Evolutionary conservation across 2,797 vertebrate species (phyloP), one percentile per base, ranked within the genome.

Genomic region (Silurus aristotelis): DNA sequence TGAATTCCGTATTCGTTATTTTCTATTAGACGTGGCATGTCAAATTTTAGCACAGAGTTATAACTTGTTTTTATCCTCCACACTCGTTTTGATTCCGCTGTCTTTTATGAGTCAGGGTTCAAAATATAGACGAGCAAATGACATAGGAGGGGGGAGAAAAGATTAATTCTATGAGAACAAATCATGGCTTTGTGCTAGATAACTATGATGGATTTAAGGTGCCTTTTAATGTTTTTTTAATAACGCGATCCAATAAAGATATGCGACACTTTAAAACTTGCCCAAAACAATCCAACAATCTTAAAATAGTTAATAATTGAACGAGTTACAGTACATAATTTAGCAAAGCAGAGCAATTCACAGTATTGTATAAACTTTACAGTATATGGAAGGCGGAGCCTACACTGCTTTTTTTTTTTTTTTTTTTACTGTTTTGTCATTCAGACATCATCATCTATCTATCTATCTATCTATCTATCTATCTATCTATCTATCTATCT

Each of bases 1-100:
- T 87, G 87, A 85, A 89, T 88, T 86, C 77, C 56, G 87, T 83
- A 87, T 77, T 63, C 56, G 84, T 79, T 86, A 86, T 75, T 86
- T 72, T 67, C 60, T 82, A 72, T 83, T 84, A 88, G 81, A 87
- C 46, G 76, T 83, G 48, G 80, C 43, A 19, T 64, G 63, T 88
- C 72, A 76, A 46, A 73, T 82, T 88, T 83, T 70, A 73, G 72
- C 61, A 77, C 43, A 5, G 71, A 76, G 84, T 72, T 86, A 83
- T 80, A 75, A 83, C 76, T 52, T 52, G 48, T 10, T 52, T 52
- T 10, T 60, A n/a, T 14, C 58, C 52, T 66, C 19, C 25, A n/a
- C 20, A 7, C 43, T 27, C 61, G 71, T 67, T 56, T 48, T 73
- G 38, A 46, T 64, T 70, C 48, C 20, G 7, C 13, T 6, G 5